Evolutionary conservation across 2,797 vertebrate species (phyloP).

Genomic region (Megaceryle alcyon): DNA sequence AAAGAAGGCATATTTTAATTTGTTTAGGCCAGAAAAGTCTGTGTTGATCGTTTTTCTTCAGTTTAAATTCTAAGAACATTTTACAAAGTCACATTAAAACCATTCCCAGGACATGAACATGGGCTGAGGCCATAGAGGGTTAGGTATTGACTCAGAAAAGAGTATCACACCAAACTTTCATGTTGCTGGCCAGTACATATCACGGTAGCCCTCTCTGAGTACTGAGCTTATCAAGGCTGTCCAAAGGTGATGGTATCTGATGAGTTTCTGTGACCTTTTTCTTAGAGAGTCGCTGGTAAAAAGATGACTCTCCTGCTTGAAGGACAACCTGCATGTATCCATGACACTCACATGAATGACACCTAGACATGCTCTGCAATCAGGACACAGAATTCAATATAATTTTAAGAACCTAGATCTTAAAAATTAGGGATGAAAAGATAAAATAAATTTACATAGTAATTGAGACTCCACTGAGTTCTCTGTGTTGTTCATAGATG

Average conservation of each 20-base stretch:
- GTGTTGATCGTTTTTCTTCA: neutral
- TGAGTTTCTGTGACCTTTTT: neutral
- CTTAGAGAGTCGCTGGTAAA: neutral
- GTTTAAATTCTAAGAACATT: neutral
- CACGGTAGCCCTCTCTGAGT: neutral
- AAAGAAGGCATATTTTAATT: neutral
- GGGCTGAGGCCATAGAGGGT: neutral
- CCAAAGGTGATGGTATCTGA: neutral
- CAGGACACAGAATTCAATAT: rapidly evolving
- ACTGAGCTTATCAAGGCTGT: neutral
- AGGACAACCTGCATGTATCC: neutral
- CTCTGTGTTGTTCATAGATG: neutral
- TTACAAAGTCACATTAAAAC: neutral
- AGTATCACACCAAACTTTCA: neutral
- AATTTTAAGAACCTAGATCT: neutral
- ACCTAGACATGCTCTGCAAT: rapidly evolving
- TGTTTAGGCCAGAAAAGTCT: neutral
- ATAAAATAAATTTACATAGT: neutral
- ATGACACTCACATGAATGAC: neutral
- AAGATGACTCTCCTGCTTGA: neutral
- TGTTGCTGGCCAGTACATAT: neutral
- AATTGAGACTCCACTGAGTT: neutral
- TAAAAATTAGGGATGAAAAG: neutral
- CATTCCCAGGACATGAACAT: neutral
- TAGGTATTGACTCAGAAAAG: neutral